phyloP scores from a whole-genome alignment of 2,888 invertebrate species.

The Tipula helvola region DNA sequence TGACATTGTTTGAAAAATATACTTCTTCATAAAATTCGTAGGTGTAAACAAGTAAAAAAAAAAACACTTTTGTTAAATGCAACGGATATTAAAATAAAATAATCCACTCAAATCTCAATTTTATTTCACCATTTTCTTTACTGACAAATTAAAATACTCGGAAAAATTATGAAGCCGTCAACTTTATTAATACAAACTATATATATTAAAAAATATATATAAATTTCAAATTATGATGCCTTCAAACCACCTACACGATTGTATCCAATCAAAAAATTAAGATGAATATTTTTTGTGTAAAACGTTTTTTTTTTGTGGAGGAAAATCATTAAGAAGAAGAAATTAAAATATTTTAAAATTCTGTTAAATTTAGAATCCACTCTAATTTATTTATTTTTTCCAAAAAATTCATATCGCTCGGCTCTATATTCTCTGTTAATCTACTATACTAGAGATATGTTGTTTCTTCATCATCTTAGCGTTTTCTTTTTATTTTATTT shows the following conservation, averaged over 20 bases:
- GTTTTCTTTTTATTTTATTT: background rate
- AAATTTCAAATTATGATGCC: background rate
- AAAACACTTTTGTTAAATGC: no score
- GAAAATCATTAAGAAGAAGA: background rate
- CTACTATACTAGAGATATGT: background rate
- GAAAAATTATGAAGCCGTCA: background rate
- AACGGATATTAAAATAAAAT: background rate
- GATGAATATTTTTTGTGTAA: background rate
- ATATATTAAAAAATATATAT: background rate
- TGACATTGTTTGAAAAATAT: no score
- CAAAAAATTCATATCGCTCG: background rate
- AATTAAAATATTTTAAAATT: background rate
- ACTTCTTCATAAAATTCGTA: no score
- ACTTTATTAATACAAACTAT: background rate
- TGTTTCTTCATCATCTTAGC: background rate
- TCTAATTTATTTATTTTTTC: conserved; percentile 4
- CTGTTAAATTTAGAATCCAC: background rate
- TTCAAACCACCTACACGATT: background rate
- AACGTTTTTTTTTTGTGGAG: background rate
- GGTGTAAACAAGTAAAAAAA: no score
- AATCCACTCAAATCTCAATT: background rate
- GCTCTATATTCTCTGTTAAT: background rate
- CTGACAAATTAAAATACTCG: background rate
- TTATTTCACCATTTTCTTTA: background rate
- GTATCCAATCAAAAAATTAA: background rate